Base-by-base conservation (phyloP, 92 coral and sea anemone genomes). In the Muricea muricata region DNA sequence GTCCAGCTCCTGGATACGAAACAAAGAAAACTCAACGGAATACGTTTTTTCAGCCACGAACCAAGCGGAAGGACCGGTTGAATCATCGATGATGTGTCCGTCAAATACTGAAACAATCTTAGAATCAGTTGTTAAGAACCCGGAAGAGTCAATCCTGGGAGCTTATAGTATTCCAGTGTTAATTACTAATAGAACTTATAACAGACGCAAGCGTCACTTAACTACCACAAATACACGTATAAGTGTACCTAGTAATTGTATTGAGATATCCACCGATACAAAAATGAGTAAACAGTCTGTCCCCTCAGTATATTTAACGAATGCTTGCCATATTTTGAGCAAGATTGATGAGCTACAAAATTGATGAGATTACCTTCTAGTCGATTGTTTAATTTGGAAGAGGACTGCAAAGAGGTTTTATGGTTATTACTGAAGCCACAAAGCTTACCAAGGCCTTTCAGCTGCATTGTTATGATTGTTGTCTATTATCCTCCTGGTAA, bases 361-460 rank as follows among this genome's bases (percentile, higher is more conserved):
- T n/a, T n/a, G n/a, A n/a, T n/a, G n/a, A n/a, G 21, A 15, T 39
- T 80, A 34, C 85, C 85, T 9, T 33, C 76, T 33, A 80, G 15
- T 7, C 85, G 85, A 8, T 46, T 80, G 60, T 47, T 25, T 3
- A 25, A 80, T 7, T 0, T 79, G 24, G 84, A 79, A n/a, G 70
- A 29, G 47, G 72, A 79, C 13, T 50, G 72, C n/a, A 79, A 79
- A 57, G 84, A 79, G 52, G 72, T 35, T 57, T 25, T 57, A 17
- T 79, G 84, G 86, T 28, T 82, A 1, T 10, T 82, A 35, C 67
- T 67, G 54, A 67, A 82, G 69, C 79, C 67, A 31, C 34, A 76
- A 41, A 82, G 86, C 47, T 29, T 68, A 18, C 65, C 86, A 34
- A 35, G 85, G 63, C 77, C 85, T 39, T 81, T 58, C 75, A 81